Evolutionary conservation across 2,888 invertebrate genomes (phyloP).

Genomic region (Drosophila subquinaria): DNA sequence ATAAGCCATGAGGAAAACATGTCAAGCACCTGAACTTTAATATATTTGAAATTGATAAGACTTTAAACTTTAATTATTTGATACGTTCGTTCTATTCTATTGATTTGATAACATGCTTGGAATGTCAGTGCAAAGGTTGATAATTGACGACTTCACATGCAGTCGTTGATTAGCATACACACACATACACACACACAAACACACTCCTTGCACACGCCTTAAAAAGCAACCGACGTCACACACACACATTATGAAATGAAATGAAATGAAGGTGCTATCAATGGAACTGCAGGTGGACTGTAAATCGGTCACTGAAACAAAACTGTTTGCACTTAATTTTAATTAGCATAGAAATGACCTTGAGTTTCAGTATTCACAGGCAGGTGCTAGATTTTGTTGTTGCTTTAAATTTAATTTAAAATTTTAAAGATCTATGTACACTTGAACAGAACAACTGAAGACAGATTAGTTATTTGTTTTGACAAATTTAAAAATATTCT

Average conservation of each 20-base stretch:
- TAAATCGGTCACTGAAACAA: neutral
- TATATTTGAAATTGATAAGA: constrained; percentile 10
- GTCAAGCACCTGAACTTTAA: constrained; percentile 8
- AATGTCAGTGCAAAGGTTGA: constrained; percentile 48
- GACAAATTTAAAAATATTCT: no score
- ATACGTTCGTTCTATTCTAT: constrained; percentile 1
- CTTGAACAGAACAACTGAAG: neutral
- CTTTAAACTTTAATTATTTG: constrained; percentile 21
- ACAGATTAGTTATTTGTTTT: neutral
- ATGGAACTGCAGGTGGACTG: constrained; percentile 1
- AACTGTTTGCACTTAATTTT: neutral
- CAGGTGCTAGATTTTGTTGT: neutral
- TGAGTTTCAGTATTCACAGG: neutral
- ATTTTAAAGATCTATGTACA: neutral
- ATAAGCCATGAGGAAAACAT: neutral
- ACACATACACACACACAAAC: neutral
- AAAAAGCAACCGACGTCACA: neutral
- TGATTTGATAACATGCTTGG: constrained; percentile 27
- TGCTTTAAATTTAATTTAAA: neutral
- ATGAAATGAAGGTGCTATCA: neutral
- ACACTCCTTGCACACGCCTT: neutral
- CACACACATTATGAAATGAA: neutral
- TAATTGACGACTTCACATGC: constrained; percentile 41
- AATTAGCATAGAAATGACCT: constrained; percentile 4
- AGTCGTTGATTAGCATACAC: constrained; percentile 46